Evolutionary conservation across 2,113 vertebrate species (phyloP).

Genomic region (Nipponia nippon): DNA sequence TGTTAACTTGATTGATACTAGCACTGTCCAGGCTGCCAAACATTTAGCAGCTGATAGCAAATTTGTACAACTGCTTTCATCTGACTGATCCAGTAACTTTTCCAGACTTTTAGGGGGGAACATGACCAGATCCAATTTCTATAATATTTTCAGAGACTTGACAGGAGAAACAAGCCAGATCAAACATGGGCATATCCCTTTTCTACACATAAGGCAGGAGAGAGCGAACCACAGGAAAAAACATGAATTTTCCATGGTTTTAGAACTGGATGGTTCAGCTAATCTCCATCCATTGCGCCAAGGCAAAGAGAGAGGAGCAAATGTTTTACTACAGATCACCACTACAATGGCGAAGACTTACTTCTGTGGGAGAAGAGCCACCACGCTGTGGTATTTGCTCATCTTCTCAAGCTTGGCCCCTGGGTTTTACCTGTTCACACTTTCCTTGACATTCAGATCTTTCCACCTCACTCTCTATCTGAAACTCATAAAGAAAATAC

Average conservation of each 20-base stretch:
- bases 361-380: background rate
- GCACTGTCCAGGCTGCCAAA: background rate
- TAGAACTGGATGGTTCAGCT: background rate
- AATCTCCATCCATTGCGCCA: background rate
- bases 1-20: background rate
- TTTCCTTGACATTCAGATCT: background rate
- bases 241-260: background rate
- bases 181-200: background rate
- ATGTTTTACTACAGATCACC: background rate
- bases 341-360: background rate
- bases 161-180: background rate
- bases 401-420: background rate
- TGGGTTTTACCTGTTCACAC: background rate
- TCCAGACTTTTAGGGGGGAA: background rate
- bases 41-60: background rate
- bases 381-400: background rate
- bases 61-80: slow-evolving; percentile 8
- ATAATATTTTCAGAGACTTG: background rate
- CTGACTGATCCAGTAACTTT: background rate
- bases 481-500: background rate
- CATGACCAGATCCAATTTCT: background rate
- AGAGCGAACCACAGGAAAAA: background rate
- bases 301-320: background rate
- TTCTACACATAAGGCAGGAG: background rate
- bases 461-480: background rate